These are phyloP conservation scores for Drosophila saltans DNA, from an alignment of 1,140 invertebrate genomes.

Conservation along the genomic window DNA sequence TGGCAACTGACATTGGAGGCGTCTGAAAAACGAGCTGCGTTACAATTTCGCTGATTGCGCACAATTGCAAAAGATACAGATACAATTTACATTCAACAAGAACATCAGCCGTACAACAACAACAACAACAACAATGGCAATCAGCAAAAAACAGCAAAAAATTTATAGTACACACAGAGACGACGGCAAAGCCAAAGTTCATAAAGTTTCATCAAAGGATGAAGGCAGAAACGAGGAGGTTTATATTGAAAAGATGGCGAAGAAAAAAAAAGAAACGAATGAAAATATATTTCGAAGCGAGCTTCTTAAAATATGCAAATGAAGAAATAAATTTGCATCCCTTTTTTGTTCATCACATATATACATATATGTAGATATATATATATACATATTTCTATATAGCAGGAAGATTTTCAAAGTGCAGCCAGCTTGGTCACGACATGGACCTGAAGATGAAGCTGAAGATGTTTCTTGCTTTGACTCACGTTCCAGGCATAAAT, in stretches of 20 bases:
- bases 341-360: constrained; percentile 59
- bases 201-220: constrained; percentile 75
- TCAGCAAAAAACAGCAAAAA: constrained; percentile 60
- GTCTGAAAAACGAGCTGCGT: constrained; percentile 70
- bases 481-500: constrained; percentile 80
- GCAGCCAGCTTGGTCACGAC: constrained; percentile 53
- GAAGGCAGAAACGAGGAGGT: constrained; percentile 27
- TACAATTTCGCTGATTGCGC: constrained; percentile 76
- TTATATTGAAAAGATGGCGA: constrained; percentile 69
- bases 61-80: constrained; percentile 73
- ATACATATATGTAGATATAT: constrained; percentile 35
- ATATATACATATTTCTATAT: too few species aligned
- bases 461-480: constrained; percentile 24
- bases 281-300: constrained; percentile 63
- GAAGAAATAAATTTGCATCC: constrained; percentile 83
- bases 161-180: constrained; percentile 69
- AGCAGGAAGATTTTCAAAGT: constrained; percentile 36
- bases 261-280: constrained; percentile 56
- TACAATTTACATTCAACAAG: constrained; percentile 67
- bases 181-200: constrained; percentile 69
- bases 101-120: background rate
- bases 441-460: constrained; percentile 20
- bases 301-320: constrained; percentile 83
- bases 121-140: constrained; percentile 57
- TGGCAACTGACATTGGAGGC: constrained; percentile 13